Evolutionary conservation across 2,888 invertebrate species (phyloP).

Genomic region (Rotaria socialis): DNA sequence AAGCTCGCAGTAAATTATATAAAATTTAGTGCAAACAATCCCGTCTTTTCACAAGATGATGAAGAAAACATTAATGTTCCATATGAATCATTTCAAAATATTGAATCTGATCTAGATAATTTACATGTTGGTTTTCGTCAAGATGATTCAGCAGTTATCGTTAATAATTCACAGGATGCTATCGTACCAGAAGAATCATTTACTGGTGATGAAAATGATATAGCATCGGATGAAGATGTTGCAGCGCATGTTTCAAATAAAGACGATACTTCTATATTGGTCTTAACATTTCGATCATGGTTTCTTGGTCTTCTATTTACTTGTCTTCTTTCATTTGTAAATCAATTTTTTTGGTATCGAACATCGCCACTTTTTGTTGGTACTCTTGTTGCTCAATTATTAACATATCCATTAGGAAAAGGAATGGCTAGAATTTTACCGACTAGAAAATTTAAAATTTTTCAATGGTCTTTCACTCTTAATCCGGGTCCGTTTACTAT

Average conservation of each 20-base stretch:
- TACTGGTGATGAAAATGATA: not conserved
- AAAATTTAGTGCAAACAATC: not conserved
- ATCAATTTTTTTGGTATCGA: conserved; percentile 24
- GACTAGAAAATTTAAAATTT: not conserved
- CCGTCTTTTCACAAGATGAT: not conserved
- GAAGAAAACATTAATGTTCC: not conserved
- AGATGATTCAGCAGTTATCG: not conserved
- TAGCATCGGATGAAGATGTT: not conserved
- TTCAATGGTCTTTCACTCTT: not conserved
- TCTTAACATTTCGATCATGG: not conserved
- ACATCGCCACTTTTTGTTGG: not conserved
- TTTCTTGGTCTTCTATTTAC: not conserved
- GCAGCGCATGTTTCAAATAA: not conserved
- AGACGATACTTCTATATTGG: not conserved
- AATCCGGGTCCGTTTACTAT: conserved; percentile 25
- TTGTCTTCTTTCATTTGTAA: not conserved
- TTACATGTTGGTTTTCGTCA: not conserved
- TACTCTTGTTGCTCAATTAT: not conserved
- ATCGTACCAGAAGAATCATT: not conserved
- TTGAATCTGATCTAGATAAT: not conserved
- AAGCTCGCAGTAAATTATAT: not conserved
- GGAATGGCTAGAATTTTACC: not conserved
- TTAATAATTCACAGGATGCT: not conserved
- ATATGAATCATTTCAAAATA: not conserved
- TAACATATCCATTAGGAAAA: not conserved